A percentile compares a stretch with the other conserved stretches of the same genome.
Evolutionary conservation across 1,140 invertebrate genomes (phyloP).

Genomic region (Scylla paramamosain): DNA sequence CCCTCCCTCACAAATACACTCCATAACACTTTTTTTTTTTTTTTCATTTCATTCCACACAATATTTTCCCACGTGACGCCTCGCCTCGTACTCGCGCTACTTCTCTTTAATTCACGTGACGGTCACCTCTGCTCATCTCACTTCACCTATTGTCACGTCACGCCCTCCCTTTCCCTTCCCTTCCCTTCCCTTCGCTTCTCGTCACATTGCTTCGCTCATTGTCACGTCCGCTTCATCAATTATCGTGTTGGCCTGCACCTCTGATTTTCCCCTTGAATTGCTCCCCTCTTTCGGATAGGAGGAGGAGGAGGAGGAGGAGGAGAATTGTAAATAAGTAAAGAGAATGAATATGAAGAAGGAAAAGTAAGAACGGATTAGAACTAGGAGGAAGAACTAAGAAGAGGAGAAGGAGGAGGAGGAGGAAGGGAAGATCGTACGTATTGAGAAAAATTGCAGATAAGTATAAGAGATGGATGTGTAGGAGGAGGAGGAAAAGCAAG

Average conservation of each 20-base stretch:
- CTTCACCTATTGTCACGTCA: not conserved
- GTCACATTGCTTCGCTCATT: not conserved
- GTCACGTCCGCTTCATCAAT: not conserved
- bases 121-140: not conserved
- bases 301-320: not conserved
- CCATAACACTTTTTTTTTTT: too few species aligned
- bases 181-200: not conserved
- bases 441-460: too few species aligned
- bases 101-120: not conserved
- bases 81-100: too few species aligned
- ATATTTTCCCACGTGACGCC: too few species aligned
- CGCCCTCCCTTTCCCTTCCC: not conserved
- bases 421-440: too few species aligned
- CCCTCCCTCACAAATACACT: too few species aligned
- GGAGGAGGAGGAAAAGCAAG: not conserved
- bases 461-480: not conserved
- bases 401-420: too few species aligned
- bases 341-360: too few species aligned
- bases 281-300: not conserved
- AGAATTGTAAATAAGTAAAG: not conserved
- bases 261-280: not conserved
- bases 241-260: not conserved
- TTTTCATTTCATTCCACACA: too few species aligned
- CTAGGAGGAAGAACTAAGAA: too few species aligned
- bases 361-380: too few species aligned